phyloP scores from a whole-genome alignment of 2,888 invertebrate species.

The Microplitis manilae region DNA sequence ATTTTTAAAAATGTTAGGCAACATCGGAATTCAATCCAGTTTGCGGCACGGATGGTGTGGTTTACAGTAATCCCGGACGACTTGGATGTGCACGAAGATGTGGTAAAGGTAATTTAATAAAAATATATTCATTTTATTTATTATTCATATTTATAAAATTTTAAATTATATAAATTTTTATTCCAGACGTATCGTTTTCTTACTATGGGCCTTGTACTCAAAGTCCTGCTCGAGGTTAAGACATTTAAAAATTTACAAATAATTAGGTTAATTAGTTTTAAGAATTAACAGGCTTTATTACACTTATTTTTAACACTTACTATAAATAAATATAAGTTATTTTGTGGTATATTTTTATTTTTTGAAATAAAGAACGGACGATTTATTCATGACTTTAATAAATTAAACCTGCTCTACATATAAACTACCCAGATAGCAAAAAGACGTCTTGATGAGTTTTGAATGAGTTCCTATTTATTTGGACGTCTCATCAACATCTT shows the following conservation, averaged over 20 bases:
- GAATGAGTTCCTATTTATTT: too few relatives aligned
- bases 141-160: neutral
- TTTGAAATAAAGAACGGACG: too few relatives aligned
- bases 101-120: slow-evolving; percentile 54
- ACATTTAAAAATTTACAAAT: slow-evolving; percentile 9
- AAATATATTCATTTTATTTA: neutral
- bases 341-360: too few relatives aligned
- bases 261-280: neutral
- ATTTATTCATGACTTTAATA: too few relatives aligned
- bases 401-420: too few relatives aligned
- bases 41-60: slow-evolving; percentile 57
- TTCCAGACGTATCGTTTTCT: slow-evolving; percentile 42
- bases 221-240: neutral
- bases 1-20: slow-evolving; percentile 36
- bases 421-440: too few relatives aligned
- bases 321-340: too few relatives aligned
- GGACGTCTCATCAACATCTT: too few relatives aligned
- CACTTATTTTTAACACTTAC: too few relatives aligned
- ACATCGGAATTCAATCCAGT: slow-evolving; percentile 64
- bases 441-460: too few relatives aligned
- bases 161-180: neutral
- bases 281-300: too few relatives aligned
- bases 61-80: slow-evolving; percentile 58
- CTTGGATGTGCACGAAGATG: slow-evolving; percentile 57
- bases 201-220: slow-evolving; percentile 47